Conservation (phyloP, 1,140 invertebrate genomes). For the Bilobella aurantiaca region DNA sequence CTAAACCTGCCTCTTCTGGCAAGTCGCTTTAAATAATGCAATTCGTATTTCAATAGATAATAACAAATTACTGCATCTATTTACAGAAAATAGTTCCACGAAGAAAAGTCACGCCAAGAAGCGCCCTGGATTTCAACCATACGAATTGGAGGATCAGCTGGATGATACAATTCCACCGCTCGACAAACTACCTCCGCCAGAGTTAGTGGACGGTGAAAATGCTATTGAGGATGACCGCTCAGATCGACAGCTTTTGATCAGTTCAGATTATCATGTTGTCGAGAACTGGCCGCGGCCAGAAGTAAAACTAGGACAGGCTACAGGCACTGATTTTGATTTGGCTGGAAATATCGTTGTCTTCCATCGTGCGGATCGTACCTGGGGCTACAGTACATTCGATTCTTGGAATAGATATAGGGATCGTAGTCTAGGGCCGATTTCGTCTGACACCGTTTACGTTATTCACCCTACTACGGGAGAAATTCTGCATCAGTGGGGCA, state of each 20-base stretch:
- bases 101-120: conserved; percentile 31
- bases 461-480: conserved; percentile 59
- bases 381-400: conserved; percentile 58
- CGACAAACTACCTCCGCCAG: background rate
- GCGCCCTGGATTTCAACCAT: conserved; percentile 18
- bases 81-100: too few species aligned
- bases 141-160: background rate
- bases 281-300: conserved; percentile 17
- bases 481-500: conserved; percentile 64
- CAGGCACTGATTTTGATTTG: conserved; percentile 64
- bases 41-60: too few species aligned
- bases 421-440: conserved; percentile 55
- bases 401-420: conserved; percentile 50
- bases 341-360: conserved; percentile 68
- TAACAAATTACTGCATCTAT: too few species aligned
- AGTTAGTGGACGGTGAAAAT: background rate
- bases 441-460: conserved; percentile 58
- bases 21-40: too few species aligned
- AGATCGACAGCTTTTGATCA: background rate
- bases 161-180: background rate
- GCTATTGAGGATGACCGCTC: conserved; percentile 2
- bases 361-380: conserved; percentile 64
- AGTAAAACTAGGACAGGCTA: conserved; percentile 42
- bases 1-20: background rate
- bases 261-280: conserved; percentile 16